Conservation (phyloP, 2,113 vertebrate species). For the Podarcis muralis region DNA sequence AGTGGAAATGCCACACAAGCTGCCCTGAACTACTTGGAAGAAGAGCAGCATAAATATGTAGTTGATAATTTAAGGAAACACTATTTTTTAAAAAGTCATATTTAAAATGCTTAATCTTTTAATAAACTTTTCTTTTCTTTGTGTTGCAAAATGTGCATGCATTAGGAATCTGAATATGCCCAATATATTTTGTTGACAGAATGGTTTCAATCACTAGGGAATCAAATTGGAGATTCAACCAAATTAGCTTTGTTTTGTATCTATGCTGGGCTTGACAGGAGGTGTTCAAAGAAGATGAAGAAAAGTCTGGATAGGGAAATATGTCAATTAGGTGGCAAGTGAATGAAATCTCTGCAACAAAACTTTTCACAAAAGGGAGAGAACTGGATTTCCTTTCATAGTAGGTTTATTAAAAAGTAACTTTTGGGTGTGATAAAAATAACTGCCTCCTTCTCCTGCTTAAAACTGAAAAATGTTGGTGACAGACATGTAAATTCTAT, state of each 20-base stretch:
- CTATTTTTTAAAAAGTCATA: not conserved
- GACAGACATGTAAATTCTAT: conserved; percentile 17
- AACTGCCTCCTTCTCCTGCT: not conserved
- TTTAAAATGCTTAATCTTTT: conserved; percentile 14
- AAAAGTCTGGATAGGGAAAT: conserved; percentile 37
- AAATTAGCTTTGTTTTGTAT: conserved; percentile 51
- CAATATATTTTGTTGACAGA: conserved; percentile 45
- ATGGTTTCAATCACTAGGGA: conserved; percentile 46
- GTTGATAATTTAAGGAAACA: not conserved
- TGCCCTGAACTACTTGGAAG: not conserved
- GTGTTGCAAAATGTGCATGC: conserved; percentile 2
- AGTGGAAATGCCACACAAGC: no score
- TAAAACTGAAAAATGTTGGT: conserved; percentile 17
- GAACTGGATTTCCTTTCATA: conserved; percentile 30
- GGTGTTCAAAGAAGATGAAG: conserved; percentile 47
- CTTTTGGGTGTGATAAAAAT: conserved; percentile 34
- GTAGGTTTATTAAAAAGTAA: conserved; percentile 36
- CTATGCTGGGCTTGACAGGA: conserved; percentile 43
- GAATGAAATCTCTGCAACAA: conserved; percentile 49
- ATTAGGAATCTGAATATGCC: conserved; percentile 45
- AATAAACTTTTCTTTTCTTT: not conserved
- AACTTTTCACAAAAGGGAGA: conserved; percentile 43
- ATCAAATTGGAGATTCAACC: conserved; percentile 51
- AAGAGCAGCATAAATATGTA: not conserved
- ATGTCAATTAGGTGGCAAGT: conserved; percentile 48